phyloP scores from a whole-genome alignment of 2,113 vertebrate species.

The Ictidomys tridecemlineatus region DNA sequence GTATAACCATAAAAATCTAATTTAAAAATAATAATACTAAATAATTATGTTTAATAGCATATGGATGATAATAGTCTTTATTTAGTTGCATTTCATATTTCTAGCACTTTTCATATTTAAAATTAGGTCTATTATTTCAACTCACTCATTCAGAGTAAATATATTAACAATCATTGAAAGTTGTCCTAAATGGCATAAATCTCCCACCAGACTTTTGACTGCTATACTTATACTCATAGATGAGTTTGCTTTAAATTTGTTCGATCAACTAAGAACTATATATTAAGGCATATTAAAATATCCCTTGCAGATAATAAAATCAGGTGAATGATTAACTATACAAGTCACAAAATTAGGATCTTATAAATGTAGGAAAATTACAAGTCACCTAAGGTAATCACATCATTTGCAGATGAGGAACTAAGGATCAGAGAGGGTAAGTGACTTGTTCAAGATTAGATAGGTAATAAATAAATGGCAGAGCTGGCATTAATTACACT shows the following conservation, averaged over 20 bases:
- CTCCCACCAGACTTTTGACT: neutral
- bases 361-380: slow-evolving; percentile 47
- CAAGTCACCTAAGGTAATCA: neutral
- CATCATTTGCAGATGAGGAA: slow-evolving; percentile 25
- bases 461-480: neutral
- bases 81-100: slow-evolving; percentile 25
- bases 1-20: too few relatives aligned
- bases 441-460: neutral
- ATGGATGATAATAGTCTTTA: neutral
- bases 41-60: slow-evolving; percentile 8
- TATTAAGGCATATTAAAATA: slow-evolving; percentile 34
- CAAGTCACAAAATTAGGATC: slow-evolving; percentile 46
- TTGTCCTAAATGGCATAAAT: slow-evolving; percentile 10
- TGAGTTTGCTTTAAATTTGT: slow-evolving; percentile 29
- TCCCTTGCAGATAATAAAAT: slow-evolving; percentile 46
- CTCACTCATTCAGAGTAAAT: slow-evolving; percentile 33
- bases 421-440: neutral
- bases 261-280: slow-evolving; percentile 27
- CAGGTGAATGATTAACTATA: slow-evolving; percentile 6
- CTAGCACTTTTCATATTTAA: neutral
- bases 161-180: slow-evolving; percentile 46
- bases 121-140: slow-evolving; percentile 39
- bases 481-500: neutral
- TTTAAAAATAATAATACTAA: neutral
- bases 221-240: neutral